These are phyloP conservation scores for Enteromius thamalakanensis DNA, from an alignment of 2,797 vertebrate genomes.

Conservation along the genomic window DNA sequence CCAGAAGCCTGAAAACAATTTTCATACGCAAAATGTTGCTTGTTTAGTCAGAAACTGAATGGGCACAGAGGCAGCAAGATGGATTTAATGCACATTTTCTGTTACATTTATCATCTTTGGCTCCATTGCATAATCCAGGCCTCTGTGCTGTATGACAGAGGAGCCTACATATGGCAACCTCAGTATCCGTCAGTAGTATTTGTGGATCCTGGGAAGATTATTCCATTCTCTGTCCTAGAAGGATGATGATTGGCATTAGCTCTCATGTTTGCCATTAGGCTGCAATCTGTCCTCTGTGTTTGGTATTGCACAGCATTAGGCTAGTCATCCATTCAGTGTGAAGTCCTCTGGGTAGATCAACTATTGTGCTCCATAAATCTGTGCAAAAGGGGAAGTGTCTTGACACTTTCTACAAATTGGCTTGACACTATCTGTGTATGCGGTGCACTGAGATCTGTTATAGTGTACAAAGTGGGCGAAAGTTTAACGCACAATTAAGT, in stretches of 20 bases:
- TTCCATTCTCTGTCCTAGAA: constrained; percentile 29
- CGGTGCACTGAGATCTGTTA: constrained; percentile 9
- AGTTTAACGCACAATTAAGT: constrained; percentile 32
- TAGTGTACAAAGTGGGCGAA: constrained; percentile 4
- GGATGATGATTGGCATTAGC: constrained; percentile 39
- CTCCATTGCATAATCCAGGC: constrained; percentile 18
- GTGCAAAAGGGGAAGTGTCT: constrained; percentile 22
- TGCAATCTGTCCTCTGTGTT: constrained; percentile 22
- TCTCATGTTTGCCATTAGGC: constrained; percentile 36
- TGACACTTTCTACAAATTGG: constrained; percentile 35
- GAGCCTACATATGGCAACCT: constrained; percentile 23
- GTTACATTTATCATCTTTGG: constrained; percentile 16
- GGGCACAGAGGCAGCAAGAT: not conserved
- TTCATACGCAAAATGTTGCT: not conserved
- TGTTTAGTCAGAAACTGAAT: not conserved
- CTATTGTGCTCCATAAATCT: constrained; percentile 42
- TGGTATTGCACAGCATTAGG: constrained; percentile 36
- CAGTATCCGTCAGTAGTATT: constrained; percentile 12
- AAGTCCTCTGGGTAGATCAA: constrained; percentile 26
- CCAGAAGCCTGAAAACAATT: not conserved
- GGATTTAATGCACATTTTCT: not conserved
- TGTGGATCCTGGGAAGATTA: constrained; percentile 19
- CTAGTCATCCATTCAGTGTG: constrained; percentile 26
- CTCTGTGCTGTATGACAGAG: not conserved
- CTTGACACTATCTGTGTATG: constrained; percentile 31